Evolutionary conservation across 2,888 invertebrate genomes (phyloP).

Genomic region (Archaeoteleia sp.): DNA sequence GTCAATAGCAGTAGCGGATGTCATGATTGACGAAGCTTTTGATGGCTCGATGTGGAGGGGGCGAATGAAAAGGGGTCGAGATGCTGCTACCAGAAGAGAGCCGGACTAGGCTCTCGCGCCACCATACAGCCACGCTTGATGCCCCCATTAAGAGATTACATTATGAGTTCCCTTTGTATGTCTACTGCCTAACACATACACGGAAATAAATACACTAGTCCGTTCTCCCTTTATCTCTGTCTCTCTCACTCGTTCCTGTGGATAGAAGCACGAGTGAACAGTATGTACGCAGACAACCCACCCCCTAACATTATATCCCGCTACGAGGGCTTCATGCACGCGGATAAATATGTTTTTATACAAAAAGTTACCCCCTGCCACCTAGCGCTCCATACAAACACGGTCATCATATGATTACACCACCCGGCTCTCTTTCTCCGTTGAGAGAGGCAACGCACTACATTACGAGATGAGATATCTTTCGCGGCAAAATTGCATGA

Average conservation of each 20-base stretch:
- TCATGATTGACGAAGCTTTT: constrained; percentile 28
- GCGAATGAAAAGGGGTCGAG: constrained; percentile 35
- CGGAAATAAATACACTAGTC: constrained; percentile 20
- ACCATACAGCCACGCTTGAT: constrained; percentile 57
- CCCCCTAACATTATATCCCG: constrained; percentile 58
- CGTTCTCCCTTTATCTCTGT: constrained; percentile 26
- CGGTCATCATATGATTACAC: constrained; percentile 66
- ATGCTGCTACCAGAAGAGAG: constrained; percentile 25
- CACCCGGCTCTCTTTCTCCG: constrained; percentile 52
- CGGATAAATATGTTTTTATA: constrained; percentile 63
- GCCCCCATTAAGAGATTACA: constrained; percentile 69
- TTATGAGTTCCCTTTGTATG: constrained; percentile 67
- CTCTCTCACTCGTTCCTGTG: constrained; percentile 48
- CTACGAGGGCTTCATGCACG: constrained; percentile 60
- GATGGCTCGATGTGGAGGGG: constrained; percentile 6
- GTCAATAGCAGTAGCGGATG: constrained; percentile 5
- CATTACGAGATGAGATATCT: constrained; percentile 69
- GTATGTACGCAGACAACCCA: constrained; percentile 55
- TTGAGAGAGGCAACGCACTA: constrained; percentile 57
- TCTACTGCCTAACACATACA: constrained; percentile 43
- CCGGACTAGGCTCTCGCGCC: constrained; percentile 30
- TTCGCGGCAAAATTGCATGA: constrained; percentile 61
- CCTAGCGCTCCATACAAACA: constrained; percentile 57
- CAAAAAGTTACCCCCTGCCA: constrained; percentile 59
- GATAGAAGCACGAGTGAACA: constrained; percentile 55